phyloP scores from a whole-genome alignment of 2,888 invertebrate genomes.

The Limnephilus lunatus region DNA sequence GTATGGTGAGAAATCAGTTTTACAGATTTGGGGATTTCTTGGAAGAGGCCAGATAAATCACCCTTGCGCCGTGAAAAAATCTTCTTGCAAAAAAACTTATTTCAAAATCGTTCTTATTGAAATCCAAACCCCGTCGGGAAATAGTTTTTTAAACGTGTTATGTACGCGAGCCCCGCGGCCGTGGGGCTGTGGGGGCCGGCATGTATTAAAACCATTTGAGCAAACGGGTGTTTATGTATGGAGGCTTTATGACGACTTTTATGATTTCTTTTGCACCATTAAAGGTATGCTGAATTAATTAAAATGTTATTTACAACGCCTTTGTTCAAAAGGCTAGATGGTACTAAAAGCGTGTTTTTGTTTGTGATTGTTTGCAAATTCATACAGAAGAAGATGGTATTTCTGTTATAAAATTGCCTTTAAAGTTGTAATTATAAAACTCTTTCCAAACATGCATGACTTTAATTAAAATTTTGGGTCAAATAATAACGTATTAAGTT shows the following conservation, averaged over 20 bases:
- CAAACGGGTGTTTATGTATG: neutral
- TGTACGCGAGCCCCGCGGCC: neutral
- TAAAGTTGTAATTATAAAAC: neutral
- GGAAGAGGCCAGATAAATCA: slow-evolving; percentile 33
- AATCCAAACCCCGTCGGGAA: slow-evolving; percentile 6
- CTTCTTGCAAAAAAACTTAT: slow-evolving; percentile 11
- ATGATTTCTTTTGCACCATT: slow-evolving; percentile 2
- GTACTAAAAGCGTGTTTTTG: neutral
- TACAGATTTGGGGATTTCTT: slow-evolving; percentile 8
- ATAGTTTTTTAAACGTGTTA: slow-evolving; percentile 24
- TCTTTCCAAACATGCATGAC: neutral
- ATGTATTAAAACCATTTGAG: neutral
- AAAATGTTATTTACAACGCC: neutral
- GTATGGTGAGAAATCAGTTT: slow-evolving; percentile 18
- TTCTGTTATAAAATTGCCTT: neutral
- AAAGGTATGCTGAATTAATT: slow-evolving; percentile 2
- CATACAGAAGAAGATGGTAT: neutral
- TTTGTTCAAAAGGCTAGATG: neutral
- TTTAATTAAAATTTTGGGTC: neutral
- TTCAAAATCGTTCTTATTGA: slow-evolving; percentile 19
- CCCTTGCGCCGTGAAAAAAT: neutral
- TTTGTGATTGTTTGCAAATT: neutral
- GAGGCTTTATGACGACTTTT: neutral
- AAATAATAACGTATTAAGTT: neutral
- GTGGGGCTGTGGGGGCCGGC: neutral